Evolutionary conservation across 2,113 vertebrate genomes (phyloP).

Genomic region (Thalassarche chlororhynchos): DNA sequence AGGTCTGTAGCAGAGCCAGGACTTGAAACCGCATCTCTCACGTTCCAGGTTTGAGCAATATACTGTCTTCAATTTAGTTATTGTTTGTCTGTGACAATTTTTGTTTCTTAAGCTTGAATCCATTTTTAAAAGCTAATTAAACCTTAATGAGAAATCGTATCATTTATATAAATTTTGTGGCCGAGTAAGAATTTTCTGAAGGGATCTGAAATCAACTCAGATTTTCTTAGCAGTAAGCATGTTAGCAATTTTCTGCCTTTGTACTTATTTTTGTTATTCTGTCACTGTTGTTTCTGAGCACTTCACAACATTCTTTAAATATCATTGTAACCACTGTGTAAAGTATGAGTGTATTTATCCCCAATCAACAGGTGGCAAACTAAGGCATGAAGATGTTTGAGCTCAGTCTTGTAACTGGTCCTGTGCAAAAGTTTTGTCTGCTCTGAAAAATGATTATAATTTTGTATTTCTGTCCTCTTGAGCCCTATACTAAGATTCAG

Average conservation of each 20-base stretch:
- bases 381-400: neutral
- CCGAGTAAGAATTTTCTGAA: neutral
- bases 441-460: neutral
- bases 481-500: neutral
- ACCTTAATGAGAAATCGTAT: neutral
- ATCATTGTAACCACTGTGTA: neutral
- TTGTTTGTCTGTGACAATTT: neutral
- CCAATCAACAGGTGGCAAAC: neutral
- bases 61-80: neutral
- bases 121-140: neutral
- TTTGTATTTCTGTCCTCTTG: neutral
- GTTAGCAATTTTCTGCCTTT: neutral
- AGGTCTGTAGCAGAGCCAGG: neutral
- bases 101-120: neutral
- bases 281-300: neutral
- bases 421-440: neutral
- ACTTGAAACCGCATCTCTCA: neutral
- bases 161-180: neutral
- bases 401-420: neutral
- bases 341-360: neutral
- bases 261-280: neutral
- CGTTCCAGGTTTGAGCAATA: neutral
- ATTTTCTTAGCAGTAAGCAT: neutral
- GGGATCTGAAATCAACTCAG: neutral
- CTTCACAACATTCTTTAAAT: neutral